Conservation (phyloP, 2,797 vertebrate species). For the Spinibarbus caldwelli region DNA sequence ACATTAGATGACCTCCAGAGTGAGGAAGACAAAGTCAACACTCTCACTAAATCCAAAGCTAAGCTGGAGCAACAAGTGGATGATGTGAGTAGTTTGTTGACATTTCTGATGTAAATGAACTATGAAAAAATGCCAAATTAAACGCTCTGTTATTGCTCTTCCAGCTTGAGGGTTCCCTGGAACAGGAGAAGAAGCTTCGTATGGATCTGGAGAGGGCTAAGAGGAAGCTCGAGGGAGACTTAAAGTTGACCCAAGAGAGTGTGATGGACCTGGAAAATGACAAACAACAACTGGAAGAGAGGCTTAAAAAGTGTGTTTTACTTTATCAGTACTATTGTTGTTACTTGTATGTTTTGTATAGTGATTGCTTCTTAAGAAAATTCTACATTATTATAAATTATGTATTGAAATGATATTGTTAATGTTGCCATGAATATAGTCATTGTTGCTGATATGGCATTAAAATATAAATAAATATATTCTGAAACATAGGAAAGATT, state of each 20-base stretch:
- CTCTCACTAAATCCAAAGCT: conserved; percentile 80
- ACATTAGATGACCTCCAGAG: conserved; percentile 82
- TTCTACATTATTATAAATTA: too few relatives aligned
- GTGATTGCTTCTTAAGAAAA: too few relatives aligned
- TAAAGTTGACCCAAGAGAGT: conserved; percentile 81
- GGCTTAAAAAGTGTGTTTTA: not conserved
- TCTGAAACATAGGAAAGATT: conserved; percentile 77
- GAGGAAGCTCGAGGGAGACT: conserved; percentile 81
- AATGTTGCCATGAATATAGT: too few relatives aligned
- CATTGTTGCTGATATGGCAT: too few relatives aligned
- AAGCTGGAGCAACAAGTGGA: conserved; percentile 84
- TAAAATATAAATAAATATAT: too few relatives aligned
- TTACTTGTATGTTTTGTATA: too few relatives aligned
- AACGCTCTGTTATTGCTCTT: too few relatives aligned
- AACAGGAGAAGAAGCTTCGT: conserved; percentile 84
- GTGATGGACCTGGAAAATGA: conserved; percentile 84
- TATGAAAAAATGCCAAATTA: too few relatives aligned
- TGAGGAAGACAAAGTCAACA: conserved; percentile 85
- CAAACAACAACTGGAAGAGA: conserved; percentile 81
- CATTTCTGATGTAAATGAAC: not conserved
- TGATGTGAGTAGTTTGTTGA: conserved; percentile 64
- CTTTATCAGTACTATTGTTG: too few relatives aligned
- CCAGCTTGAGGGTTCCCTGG: conserved; percentile 81
- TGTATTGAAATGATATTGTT: too few relatives aligned
- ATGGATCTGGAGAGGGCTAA: conserved; percentile 85